Evolutionary conservation across 2,888 invertebrate genomes (phyloP).

Genomic region (Stramonita haemastoma): DNA sequence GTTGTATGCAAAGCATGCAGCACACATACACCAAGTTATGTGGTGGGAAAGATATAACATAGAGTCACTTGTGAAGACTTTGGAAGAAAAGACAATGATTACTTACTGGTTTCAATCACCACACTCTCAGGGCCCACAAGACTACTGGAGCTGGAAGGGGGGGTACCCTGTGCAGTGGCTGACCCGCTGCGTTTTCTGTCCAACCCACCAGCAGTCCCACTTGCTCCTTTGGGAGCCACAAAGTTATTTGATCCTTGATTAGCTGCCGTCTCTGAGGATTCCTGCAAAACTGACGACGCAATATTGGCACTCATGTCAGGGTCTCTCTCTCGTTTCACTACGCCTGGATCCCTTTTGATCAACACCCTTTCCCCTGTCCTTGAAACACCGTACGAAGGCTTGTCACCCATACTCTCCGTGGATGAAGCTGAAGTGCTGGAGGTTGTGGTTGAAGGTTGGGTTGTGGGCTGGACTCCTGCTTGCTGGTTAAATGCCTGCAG

Average conservation of each 20-base stretch:
- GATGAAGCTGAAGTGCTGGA: background rate
- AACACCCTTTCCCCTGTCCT: slow-evolving; percentile 8
- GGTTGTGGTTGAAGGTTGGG: background rate
- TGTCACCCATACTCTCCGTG: background rate
- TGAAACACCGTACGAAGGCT: background rate
- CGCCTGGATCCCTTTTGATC: background rate
- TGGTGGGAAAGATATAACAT: no score
- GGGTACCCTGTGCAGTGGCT: background rate
- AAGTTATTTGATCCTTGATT: slow-evolving; percentile 21
- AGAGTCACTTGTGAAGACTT: no score
- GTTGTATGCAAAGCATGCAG: background rate
- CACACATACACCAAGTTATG: slow-evolving; percentile 2
- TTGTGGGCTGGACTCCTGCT: background rate
- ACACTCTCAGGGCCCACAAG: slow-evolving; percentile 30
- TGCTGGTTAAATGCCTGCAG: slow-evolving; percentile 31
- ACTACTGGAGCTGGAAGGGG: background rate
- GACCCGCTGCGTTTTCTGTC: slow-evolving; percentile 34
- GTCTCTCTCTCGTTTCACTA: slow-evolving; percentile 20
- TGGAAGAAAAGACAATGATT: background rate
- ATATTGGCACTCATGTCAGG: slow-evolving; percentile 32
- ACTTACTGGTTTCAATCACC: slow-evolving; percentile 38
- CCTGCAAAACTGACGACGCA: slow-evolving; percentile 25
- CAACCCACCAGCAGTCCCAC: background rate
- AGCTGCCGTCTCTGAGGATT: slow-evolving; percentile 34
- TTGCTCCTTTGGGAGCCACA: slow-evolving; percentile 7